Conservation (phyloP, 2,797 vertebrate species). For the Jordanella pulchra region DNA sequence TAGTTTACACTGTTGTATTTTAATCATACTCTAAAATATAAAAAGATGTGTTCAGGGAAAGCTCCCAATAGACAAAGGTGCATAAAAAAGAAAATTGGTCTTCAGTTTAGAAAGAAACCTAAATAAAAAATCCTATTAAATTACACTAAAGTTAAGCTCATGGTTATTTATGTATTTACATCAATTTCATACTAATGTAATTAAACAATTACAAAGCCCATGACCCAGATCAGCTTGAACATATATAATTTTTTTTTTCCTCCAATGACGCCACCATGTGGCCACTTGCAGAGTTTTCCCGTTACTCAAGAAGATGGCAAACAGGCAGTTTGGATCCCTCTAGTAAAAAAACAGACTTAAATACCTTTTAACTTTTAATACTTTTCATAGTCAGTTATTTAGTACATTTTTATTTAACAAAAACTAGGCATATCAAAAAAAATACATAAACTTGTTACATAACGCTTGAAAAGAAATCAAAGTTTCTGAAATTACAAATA, state of each 20-base stretch:
- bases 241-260: background rate
- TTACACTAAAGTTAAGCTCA: background rate
- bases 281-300: background rate
- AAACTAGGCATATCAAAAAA: no score
- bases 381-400: no score
- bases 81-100: no score
- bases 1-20: background rate
- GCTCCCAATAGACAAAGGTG: background rate
- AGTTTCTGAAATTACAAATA: no score
- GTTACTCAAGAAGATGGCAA: no score
- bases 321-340: background rate
- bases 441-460: background rate
- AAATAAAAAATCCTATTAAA: background rate
- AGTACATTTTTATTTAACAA: no score
- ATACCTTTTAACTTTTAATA: no score
- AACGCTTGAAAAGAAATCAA: background rate
- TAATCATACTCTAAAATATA: background rate
- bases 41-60: background rate
- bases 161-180: background rate
- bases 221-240: background rate
- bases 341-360: background rate
- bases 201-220: background rate
- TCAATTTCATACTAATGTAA: background rate
- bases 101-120: background rate
- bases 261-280: background rate